A percentile compares a stretch with the other conserved stretches of the same genome.
Evolutionary conservation across 2,797 vertebrate genomes (phyloP).

Genomic region (Chaenodraco wilsoni): DNA sequence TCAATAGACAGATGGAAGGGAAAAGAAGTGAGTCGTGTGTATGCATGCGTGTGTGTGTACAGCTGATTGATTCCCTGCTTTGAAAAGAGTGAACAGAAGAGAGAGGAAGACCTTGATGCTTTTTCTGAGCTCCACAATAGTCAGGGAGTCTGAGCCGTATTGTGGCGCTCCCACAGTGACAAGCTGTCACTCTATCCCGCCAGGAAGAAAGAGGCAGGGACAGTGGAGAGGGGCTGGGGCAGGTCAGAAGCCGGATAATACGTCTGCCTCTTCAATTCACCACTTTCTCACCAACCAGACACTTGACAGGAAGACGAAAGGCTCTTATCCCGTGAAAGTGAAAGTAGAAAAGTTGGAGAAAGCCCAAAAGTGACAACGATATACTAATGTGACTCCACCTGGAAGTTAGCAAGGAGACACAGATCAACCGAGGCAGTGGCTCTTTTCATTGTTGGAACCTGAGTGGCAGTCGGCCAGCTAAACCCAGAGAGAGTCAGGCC

Average conservation of each 20-base stretch:
- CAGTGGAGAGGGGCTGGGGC: conserved; percentile 47
- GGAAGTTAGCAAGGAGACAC: background rate
- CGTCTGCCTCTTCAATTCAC: conserved; percentile 85
- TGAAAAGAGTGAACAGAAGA: conserved; percentile 82
- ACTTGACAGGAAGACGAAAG: conserved; percentile 49
- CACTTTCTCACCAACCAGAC: conserved; percentile 56
- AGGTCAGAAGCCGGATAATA: conserved; percentile 65
- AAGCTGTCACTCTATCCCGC: conserved; percentile 87
- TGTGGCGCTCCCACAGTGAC: conserved; percentile 89
- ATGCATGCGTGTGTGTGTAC: conserved; percentile 61
- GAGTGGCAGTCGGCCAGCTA: conserved; percentile 27
- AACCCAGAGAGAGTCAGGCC: conserved; percentile 36
- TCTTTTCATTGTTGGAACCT: conserved; percentile 18
- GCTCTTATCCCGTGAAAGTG: conserved; percentile 11
- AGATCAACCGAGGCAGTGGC: conserved; percentile 16
- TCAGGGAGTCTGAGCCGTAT: conserved; percentile 82
- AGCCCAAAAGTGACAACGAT: background rate
- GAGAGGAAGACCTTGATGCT: conserved; percentile 89
- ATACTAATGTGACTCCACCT: background rate
- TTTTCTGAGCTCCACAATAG: conserved; percentile 92
- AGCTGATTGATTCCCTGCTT: conserved; percentile 96
- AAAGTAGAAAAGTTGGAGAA: conserved; percentile 14
- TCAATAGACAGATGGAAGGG: conserved; percentile 91
- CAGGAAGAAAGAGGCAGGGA: conserved; percentile 56
- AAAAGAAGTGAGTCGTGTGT: conserved; percentile 76